These are phyloP conservation scores for Aporophyla nigra DNA, from an alignment of 2,888 invertebrate species.

Conservation along the genomic window DNA sequence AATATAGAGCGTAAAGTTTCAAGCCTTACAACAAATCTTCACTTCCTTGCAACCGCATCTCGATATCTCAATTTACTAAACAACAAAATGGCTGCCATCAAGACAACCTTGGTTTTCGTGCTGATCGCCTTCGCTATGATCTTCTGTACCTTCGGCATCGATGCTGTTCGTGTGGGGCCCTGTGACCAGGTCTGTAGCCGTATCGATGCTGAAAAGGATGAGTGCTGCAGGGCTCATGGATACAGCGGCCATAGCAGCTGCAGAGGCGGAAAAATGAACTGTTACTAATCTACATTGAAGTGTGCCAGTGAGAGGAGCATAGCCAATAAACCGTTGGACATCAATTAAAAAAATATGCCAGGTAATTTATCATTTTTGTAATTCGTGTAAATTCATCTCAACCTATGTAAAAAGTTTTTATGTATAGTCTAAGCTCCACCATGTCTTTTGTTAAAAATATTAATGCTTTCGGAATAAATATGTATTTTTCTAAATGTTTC, in stretches of 20 bases:
- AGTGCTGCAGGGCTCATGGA: slow-evolving; percentile 26
- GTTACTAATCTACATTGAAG: not conserved
- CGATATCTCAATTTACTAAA: not conserved
- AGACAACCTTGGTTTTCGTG: slow-evolving; percentile 42
- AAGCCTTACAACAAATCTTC: slow-evolving; percentile 44
- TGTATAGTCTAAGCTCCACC: not conserved
- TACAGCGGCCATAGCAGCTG: not conserved
- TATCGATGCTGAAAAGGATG: slow-evolving; percentile 11
- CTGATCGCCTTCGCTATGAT: slow-evolving; percentile 37
- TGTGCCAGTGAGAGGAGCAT: slow-evolving; percentile 1
- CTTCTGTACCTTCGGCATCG: slow-evolving; percentile 39
- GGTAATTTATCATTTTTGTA: slow-evolving; percentile 17
- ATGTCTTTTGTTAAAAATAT: not conserved
- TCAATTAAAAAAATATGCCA: slow-evolving; percentile 12
- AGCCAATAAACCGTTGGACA: not conserved
- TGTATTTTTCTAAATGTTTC: slow-evolving; percentile 7
- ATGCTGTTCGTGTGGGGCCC: slow-evolving; percentile 15
- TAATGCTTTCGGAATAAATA: slow-evolving; percentile 15
- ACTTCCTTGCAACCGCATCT: slow-evolving; percentile 11
- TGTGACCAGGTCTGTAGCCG: slow-evolving; percentile 46
- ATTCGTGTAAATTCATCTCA: not conserved
- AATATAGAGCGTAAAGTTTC: slow-evolving; percentile 11
- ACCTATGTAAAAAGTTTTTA: not conserved
- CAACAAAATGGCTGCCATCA: slow-evolving; percentile 42
- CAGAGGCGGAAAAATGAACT: slow-evolving; percentile 14